phyloP scores from a whole-genome alignment of 2,113 vertebrate species.

The Speoplatyrhinus poulsoni region DNA sequence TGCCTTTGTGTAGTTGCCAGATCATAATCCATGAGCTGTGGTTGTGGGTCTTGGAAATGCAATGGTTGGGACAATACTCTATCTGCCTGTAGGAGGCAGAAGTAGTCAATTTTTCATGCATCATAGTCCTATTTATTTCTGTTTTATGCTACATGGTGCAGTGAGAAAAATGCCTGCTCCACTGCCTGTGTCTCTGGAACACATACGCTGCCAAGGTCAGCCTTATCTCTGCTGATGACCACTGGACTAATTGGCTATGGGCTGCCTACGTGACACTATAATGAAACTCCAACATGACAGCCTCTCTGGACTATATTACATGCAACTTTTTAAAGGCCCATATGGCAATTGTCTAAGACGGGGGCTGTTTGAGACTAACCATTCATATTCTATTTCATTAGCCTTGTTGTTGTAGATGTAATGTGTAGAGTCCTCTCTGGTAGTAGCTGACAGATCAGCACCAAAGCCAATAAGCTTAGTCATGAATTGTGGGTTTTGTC shows the following conservation, averaged over 20 bases:
- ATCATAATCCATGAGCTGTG: slow-evolving; percentile 26
- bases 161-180: slow-evolving; percentile 41
- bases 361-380: slow-evolving; percentile 39
- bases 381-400: slow-evolving; percentile 50
- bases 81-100: slow-evolving; percentile 66
- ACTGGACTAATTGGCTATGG: slow-evolving; percentile 55
- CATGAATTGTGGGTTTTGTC: slow-evolving; percentile 37
- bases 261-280: slow-evolving; percentile 38
- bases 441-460: slow-evolving; percentile 50
- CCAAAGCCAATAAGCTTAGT: slow-evolving; percentile 48
- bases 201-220: slow-evolving; percentile 55
- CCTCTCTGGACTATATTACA: slow-evolving; percentile 40
- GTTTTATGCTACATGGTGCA: slow-evolving; percentile 44
- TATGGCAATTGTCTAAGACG: slow-evolving; percentile 50
- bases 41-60: neutral
- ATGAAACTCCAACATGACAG: slow-evolving; percentile 54
- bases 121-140: slow-evolving; percentile 14
- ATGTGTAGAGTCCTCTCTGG: slow-evolving; percentile 37
- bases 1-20: slow-evolving; percentile 1
- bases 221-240: slow-evolving; percentile 33
- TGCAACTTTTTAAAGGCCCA: slow-evolving; percentile 53
- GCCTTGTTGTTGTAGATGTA: slow-evolving; percentile 51
- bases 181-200: slow-evolving; percentile 36
- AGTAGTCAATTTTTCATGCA: slow-evolving; percentile 39
- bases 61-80: neutral